Conservation (phyloP, 2,797 vertebrate species). For the Natrix natrix region DNA sequence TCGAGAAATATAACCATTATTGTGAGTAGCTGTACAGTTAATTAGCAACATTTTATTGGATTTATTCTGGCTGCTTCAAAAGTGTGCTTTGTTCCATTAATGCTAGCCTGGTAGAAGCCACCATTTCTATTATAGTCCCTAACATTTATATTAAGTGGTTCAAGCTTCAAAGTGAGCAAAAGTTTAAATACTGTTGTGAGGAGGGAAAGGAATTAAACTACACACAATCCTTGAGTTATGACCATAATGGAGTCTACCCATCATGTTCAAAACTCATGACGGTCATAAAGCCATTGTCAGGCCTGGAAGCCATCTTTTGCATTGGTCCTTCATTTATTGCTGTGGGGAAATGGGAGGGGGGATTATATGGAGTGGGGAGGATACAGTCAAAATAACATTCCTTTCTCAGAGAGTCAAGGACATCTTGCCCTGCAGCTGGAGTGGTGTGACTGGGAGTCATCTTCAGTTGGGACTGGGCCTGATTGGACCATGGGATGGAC, state of each 20-base stretch:
- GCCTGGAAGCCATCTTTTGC: no score
- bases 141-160: neutral
- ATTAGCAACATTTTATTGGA: conserved; percentile 13
- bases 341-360: no score
- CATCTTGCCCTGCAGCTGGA: no score
- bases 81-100: neutral
- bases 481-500: no score
- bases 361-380: no score
- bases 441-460: no score
- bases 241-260: neutral
- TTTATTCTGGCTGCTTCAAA: neutral
- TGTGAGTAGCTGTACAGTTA: conserved; percentile 16
- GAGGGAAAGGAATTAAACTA: neutral
- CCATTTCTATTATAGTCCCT: neutral
- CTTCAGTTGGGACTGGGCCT: no score
- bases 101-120: neutral
- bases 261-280: neutral
- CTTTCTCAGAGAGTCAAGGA: no score
- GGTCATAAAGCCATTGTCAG: neutral
- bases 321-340: no score
- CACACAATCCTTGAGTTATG: neutral
- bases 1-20: conserved; percentile 1
- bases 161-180: neutral
- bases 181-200: neutral
- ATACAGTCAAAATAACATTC: no score